phyloP scores from a whole-genome alignment of 1,140 invertebrate species.

The Leptopilina boulardi region DNA sequence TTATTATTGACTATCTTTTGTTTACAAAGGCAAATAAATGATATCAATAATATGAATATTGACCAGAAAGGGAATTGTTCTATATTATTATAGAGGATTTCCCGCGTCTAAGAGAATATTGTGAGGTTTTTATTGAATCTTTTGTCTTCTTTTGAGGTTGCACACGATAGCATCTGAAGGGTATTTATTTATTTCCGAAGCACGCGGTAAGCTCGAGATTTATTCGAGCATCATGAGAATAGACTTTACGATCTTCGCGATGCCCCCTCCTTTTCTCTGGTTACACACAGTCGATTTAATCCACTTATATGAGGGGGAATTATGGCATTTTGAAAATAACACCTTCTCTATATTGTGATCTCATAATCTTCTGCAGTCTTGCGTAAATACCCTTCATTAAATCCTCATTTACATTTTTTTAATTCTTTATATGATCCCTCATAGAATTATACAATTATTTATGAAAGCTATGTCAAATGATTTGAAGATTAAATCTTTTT shows the following conservation, averaged over 20 bases:
- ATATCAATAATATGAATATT: slow-evolving; percentile 12
- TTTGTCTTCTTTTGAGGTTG: slow-evolving; percentile 21
- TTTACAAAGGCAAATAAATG: not conserved
- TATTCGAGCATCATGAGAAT: slow-evolving; percentile 17
- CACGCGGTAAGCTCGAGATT: slow-evolving; percentile 26
- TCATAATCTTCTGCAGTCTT: not conserved
- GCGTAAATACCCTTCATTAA: not conserved
- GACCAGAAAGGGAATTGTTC: slow-evolving; percentile 1
- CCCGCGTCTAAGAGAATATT: not conserved
- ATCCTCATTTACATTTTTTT: not conserved
- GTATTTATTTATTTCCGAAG: slow-evolving; percentile 29
- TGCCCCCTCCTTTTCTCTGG: not conserved
- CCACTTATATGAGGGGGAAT: slow-evolving; percentile 14
- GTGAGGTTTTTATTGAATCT: not conserved
- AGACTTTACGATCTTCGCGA: slow-evolving; percentile 18
- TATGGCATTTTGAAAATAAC: slow-evolving; percentile 7
- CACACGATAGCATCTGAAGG: slow-evolving; percentile 11
- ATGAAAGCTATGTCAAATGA: too few relatives aligned
- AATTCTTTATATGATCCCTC: not conserved
- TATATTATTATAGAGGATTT: slow-evolving; percentile 3
- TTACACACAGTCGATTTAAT: slow-evolving; percentile 15
- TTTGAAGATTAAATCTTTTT: too few relatives aligned
- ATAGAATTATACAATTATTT: too few relatives aligned
- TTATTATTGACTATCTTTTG: not conserved
- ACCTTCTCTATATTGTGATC: not conserved